Evolutionary conservation across 2,113 vertebrate genomes (phyloP).

Genomic region (Pedetes capensis): DNA sequence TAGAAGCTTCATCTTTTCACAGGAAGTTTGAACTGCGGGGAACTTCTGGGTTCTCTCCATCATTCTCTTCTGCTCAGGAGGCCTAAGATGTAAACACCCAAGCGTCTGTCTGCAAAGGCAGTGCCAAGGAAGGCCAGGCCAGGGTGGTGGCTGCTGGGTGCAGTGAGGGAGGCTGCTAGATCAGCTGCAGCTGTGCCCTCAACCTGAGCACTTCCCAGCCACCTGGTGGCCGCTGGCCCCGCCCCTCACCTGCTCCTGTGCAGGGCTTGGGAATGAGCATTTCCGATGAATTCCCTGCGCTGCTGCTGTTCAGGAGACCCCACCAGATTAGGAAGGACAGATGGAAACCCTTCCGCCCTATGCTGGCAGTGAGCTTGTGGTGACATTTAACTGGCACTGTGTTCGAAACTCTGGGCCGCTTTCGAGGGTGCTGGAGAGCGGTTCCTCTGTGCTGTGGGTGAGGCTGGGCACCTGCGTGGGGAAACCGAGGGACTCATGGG

Average conservation of each 20-base stretch:
- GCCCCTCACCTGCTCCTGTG: too few relatives aligned
- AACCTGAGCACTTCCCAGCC: background rate
- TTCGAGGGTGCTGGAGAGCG: background rate
- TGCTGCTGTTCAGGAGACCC: background rate
- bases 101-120: background rate
- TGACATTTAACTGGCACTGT: accelerated
- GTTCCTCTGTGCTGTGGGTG: background rate
- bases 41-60: background rate
- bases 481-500: too few relatives aligned
- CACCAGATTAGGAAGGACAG: background rate
- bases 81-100: background rate
- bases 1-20: too few relatives aligned
- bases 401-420: accelerated
- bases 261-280: background rate
- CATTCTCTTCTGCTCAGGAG: background rate
- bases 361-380: background rate
- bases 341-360: accelerated
- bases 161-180: too few relatives aligned
- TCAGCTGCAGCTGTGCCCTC: background rate
- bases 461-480: too few relatives aligned
- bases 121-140: background rate
- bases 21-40: background rate
- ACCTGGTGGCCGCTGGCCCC: too few relatives aligned
- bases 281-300: background rate
- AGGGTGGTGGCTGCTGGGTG: accelerated